Evolutionary conservation across 2,113 vertebrate genomes (phyloP).

Genomic region (Tympanuchus pallidicinctus): DNA sequence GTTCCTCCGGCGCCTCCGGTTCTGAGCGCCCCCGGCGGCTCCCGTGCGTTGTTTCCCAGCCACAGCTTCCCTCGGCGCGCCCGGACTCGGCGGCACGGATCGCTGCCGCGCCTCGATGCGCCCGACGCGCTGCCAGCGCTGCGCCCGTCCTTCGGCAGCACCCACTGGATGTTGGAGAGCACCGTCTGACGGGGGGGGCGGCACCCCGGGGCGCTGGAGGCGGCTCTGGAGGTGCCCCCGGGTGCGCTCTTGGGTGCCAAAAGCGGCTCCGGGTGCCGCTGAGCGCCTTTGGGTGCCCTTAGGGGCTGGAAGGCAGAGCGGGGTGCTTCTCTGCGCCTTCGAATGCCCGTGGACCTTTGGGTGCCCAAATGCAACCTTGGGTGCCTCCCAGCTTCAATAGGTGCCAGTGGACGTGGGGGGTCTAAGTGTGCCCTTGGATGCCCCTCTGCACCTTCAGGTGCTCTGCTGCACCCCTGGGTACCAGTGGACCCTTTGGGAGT

Average conservation of each 20-base stretch:
- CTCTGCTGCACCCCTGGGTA: too few relatives aligned
- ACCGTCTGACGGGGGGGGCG: conserved; percentile 68
- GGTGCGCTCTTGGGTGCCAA: neutral
- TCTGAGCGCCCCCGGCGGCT: conserved; percentile 86
- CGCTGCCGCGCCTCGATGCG: conserved; percentile 88
- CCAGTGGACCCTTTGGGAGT: too few relatives aligned
- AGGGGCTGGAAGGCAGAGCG: neutral
- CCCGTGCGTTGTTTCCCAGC: conserved; percentile 94
- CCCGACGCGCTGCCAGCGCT: conserved; percentile 82
- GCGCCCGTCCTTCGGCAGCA: conserved; percentile 92
- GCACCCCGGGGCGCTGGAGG: neutral
- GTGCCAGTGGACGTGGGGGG: too few relatives aligned
- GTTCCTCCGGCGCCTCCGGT: conserved; percentile 83
- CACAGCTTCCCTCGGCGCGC: conserved; percentile 94
- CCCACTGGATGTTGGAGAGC: conserved; percentile 97
- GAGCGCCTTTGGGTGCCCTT: neutral
- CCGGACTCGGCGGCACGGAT: conserved; percentile 91
- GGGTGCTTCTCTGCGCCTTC: neutral
- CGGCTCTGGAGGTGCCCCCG: too few relatives aligned
- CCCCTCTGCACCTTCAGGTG: too few relatives aligned
- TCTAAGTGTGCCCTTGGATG: too few relatives aligned
- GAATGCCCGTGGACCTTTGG: neutral
- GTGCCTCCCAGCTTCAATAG: neutral
- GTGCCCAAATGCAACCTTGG: fast-evolving
- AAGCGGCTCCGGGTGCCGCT: too few relatives aligned